Percentiles rank a stretch among this genome's conserved stretches.
Evolutionary conservation across 2,113 vertebrate genomes (phyloP).

Genomic region (Hyla sarda): DNA sequence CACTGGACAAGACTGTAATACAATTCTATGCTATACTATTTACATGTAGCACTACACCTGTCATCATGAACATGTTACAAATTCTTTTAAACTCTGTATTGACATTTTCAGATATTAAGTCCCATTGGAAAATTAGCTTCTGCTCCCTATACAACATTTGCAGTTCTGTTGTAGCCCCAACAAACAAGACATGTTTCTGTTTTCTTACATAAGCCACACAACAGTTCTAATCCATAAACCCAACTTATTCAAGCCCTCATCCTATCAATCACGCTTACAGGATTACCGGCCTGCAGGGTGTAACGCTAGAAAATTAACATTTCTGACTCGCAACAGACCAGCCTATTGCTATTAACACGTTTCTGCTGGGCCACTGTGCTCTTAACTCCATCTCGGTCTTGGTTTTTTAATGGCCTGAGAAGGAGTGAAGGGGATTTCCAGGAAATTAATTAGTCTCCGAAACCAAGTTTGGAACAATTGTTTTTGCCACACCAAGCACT

Average conservation of each 20-base stretch:
- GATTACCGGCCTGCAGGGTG: constrained; percentile 51
- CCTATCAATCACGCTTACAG: constrained; percentile 57
- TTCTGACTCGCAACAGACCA: constrained; percentile 45
- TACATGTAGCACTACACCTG: not conserved
- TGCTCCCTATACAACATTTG: not conserved
- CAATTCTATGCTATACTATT: not conserved
- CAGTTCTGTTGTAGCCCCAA: not conserved
- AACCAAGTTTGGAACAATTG: constrained; percentile 56
- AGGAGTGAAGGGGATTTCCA: constrained; percentile 58
- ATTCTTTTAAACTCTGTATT: too few relatives aligned
- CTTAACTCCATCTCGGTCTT: constrained; percentile 52
- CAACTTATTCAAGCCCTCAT: constrained; percentile 16
- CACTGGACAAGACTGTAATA: not conserved
- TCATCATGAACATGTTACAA: too few relatives aligned
- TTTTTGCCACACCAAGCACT: constrained; percentile 56
- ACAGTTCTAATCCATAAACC: constrained; percentile 20
- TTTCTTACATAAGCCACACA: not conserved
- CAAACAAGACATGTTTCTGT: not conserved
- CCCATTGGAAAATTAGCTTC: not conserved
- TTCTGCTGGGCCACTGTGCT: constrained; percentile 55
- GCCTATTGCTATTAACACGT: constrained; percentile 57
- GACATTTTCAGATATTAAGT: not conserved
- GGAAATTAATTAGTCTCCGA: constrained; percentile 60
- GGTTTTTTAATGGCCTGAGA: constrained; percentile 57
- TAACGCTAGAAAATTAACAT: constrained; percentile 33